Conservation (phyloP, 2,797 vertebrate species). For the Oophaga sylvatica region DNA sequence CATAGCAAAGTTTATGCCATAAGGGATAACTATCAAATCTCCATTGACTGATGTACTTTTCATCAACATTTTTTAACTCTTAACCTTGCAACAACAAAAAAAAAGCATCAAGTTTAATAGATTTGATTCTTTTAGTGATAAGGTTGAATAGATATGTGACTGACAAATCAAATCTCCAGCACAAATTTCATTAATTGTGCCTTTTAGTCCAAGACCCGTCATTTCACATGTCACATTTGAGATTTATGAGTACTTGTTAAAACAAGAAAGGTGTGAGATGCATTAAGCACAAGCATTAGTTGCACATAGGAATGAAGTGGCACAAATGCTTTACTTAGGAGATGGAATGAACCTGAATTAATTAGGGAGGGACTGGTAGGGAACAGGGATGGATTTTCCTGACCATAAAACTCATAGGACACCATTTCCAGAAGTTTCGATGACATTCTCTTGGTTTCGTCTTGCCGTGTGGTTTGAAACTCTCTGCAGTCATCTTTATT, state of each 20-base stretch:
- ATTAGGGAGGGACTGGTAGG: constrained; percentile 46
- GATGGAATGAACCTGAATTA: constrained; percentile 19
- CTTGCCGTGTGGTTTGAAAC: background rate
- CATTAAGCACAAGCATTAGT: constrained; percentile 2
- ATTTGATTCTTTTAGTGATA: background rate
- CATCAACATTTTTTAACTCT: background rate
- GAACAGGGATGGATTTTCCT: constrained; percentile 33
- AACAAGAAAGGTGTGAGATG: constrained; percentile 21
- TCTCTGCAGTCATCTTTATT: background rate
- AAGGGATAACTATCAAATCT: background rate
- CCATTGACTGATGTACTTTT: background rate
- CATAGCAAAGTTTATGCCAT: too few species aligned
- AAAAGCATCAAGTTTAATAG: background rate
- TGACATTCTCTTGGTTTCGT: background rate
- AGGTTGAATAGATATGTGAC: background rate
- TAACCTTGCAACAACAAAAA: background rate
- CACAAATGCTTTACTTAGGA: constrained; percentile 17
- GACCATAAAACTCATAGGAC: background rate
- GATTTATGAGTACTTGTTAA: constrained; percentile 19
- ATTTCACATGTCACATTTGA: constrained; percentile 8
- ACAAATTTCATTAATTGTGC: background rate
- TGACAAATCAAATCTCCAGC: background rate
- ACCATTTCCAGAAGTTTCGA: background rate
- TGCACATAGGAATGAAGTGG: background rate
- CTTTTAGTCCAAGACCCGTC: background rate